phyloP scores from a whole-genome alignment of 2,113 vertebrate genomes.

The Scytalopus superciliaris region DNA sequence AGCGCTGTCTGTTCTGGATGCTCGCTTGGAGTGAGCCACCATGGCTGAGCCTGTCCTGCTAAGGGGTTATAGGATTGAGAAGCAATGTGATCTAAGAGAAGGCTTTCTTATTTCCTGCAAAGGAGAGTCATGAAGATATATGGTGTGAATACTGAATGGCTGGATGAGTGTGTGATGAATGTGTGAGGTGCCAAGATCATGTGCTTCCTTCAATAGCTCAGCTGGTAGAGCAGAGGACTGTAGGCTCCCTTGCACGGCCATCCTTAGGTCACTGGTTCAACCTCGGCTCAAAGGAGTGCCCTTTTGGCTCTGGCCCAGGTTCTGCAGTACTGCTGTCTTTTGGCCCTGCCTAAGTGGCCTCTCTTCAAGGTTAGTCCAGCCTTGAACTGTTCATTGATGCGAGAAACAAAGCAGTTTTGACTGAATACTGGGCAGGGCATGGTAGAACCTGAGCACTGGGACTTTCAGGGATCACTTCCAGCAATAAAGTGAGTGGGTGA shows the following conservation, averaged over 20 bases:
- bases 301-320: neutral
- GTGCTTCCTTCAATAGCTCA: conserved; percentile 74
- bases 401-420: neutral
- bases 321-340: rapidly evolving
- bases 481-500: rapidly evolving
- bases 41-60: no score
- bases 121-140: neutral
- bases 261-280: conserved; percentile 90
- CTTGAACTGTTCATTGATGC: neutral
- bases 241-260: neutral
- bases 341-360: neutral
- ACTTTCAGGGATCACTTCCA: rapidly evolving
- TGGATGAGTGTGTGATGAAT: neutral
- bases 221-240: conserved; percentile 93
- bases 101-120: neutral
- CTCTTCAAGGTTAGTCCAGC: neutral
- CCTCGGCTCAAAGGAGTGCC: conserved; percentile 43
- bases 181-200: rapidly evolving
- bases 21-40: neutral
- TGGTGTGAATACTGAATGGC: neutral
- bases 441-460: rapidly evolving
- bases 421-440: neutral
- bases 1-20: neutral
- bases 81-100: neutral
- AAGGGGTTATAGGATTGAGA: neutral